Base-by-base conservation (phyloP, 2,888 invertebrate genomes). In the Microctonus aethiopoides region DNA sequence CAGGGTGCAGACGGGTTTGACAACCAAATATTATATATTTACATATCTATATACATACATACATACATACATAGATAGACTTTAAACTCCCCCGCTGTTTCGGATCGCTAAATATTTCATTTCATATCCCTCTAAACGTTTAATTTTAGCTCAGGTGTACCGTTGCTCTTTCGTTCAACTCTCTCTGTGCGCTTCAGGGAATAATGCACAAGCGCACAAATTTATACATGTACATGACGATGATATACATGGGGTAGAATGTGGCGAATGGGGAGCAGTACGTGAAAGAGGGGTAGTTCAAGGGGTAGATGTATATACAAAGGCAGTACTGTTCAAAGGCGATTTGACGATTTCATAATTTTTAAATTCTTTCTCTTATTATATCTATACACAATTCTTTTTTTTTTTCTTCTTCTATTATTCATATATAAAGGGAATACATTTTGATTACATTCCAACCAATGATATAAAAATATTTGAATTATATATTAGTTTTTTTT, bases 81-180 rank as follows among this genome's bases (percentile, higher is more conserved):
- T 39, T 52, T 56, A 46, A 51, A 34, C 51, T 72, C 67, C 74
- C 65, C 69, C 75, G 75, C 75, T 64, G 16, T 68, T 68, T 56
- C 34, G 81, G 82, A 81, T 83, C 80, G 83, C 83, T 81, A 83
- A 84, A 84, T 84, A 84, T 85, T 84, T 84, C 83, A 85, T 85
- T 85, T 84, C 77, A 78, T 71, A 78, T 81, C 79, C 79, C 81
- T 76, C 79, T 75, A 77, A 81, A 82, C 81, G 78, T 83, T 84
- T 83, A 81, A 83, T 84, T 84, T 84, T 74, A 79, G 79, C 79
- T 83, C 84, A 84, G 84, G 84, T 85, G 83, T 77, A 77, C 74
- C 32, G 34, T 34, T 29, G 34, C 61, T 70, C 60, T 71, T 32
- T 26, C 73, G 63, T 69, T 70, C 51, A 68, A 68, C 54, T 60